Evolutionary conservation across 2,888 invertebrate species (phyloP), one percentile per base, ranked within the genome.

Genomic region (Erannis defoliaria): DNA sequence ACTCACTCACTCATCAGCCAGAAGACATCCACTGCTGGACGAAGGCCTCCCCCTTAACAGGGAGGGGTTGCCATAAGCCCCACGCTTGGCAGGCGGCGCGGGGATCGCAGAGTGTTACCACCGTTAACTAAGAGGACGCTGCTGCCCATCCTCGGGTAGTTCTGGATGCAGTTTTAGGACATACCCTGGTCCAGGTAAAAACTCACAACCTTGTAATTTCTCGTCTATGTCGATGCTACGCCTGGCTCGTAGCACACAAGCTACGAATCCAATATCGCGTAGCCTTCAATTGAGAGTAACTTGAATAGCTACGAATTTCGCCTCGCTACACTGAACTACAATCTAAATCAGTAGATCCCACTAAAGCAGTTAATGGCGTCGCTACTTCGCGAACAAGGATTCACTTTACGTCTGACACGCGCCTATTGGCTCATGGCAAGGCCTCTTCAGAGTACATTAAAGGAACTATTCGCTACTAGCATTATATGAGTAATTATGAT

Each of bases 381-480:
- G 37, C 50, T 51, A 50, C 38, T 50, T 51, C 46, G 31, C 21
- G 43, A 51, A 55, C 55, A 55, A 4, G 45, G 31, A 18, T 50
- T 26, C 40, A 43, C 51, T 61, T 45, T 51, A 38, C 26, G 23
- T 50, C 45, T 48, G 57, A 46, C 61, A 64, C 56, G 62, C 51
- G 51, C 64, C 61, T 65, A 68, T 65, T 65, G 67, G 51, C 56
- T 62, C 53, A 9, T 54, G 60, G 55, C 26, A 29, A 46, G 6
- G 49, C 6, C 23, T 46, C 1, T 46, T 31, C 46, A 46, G 46
- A 46, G 2, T 19, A 33, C 12, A 31, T 12, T 45, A 45, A 5
- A 26, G 8, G 14, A 14, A 0, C n/a, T 18, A 2, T 18, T n/a
- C n/a, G n/a, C n/a, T n/a, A n/a, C n/a, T n/a, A n/a, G n/a, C n/a